Base-by-base conservation (phyloP, 2,888 invertebrate species). In the Meloe dianella region DNA sequence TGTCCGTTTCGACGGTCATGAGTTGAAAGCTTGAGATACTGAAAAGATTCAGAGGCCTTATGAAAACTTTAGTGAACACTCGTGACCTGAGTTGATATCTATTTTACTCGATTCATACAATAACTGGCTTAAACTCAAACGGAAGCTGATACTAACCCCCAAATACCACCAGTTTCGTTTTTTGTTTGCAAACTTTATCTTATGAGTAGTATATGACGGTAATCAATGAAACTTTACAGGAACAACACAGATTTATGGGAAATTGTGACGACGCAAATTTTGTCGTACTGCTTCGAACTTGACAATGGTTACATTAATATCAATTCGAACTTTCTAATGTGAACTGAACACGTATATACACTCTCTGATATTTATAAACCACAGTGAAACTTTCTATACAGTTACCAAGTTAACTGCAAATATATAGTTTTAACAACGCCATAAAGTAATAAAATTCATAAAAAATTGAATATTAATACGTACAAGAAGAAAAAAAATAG, bases 11-110 rank as follows among this genome's bases (percentile, higher is more conserved):
- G 68, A 68, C 20, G 51, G 20, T 62, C 41, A 67, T 60, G 57
- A 65, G 68, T 59, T 68, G 65, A 65, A 56, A 63, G 68, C 64
- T 54, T 68, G 65, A 51, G 24, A 65, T 60, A 61, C 41, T 14
- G 60, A 27, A n/a, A n/a, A 41, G 57, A 57, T 62, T 35, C 57
- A 58, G 64, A 56, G 57, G 56, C 57, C 41, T 68, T 65, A 68
- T 68, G 63, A 68, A 68, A 68, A 65, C 68, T 68, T 65, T 63
- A 68, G 68, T 65, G 68, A 68, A 68, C 60, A 65, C 57, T 68
- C 68, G 68, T 68, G 68, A 68, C 65, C 65, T 62, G 68, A 56
- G 68, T 68, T 24, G 54, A 54, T 54, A 54, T 54, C n/a, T 27
- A 41, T 65, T 32, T 35, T 35, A 24, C 57, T 60, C 66, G 60